phyloP scores from a whole-genome alignment of 2,113 vertebrate species.

The Acanthochromis polyacanthus region DNA sequence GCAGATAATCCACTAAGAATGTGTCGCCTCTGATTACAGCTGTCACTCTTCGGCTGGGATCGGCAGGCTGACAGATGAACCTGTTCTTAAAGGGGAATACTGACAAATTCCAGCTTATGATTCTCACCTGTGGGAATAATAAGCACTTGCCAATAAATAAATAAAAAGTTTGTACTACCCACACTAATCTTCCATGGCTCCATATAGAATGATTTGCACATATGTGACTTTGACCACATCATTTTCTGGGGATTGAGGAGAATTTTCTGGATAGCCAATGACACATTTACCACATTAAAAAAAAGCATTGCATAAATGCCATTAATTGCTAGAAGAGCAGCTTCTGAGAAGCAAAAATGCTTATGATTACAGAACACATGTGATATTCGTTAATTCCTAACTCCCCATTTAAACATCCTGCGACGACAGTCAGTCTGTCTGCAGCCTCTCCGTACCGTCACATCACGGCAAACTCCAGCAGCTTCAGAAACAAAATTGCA shows the following conservation, averaged over 20 bases:
- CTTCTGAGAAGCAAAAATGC: not conserved
- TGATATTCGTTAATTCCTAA: constrained; percentile 49
- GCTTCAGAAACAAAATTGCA: constrained; percentile 35
- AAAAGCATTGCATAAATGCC: not conserved
- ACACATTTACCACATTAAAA: constrained; percentile 25
- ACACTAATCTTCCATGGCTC: not conserved
- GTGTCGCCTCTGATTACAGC: constrained; percentile 68
- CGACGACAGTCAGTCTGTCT: constrained; percentile 13
- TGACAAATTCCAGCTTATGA: not conserved
- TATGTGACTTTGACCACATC: not conserved
- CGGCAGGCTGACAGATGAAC: constrained; percentile 59
- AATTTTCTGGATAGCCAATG: constrained; percentile 14
- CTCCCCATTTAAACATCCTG: constrained; percentile 29
- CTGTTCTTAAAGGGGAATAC: constrained; percentile 47
- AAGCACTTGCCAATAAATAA: not conserved
- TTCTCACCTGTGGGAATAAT: constrained; percentile 19
- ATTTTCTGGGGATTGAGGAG: constrained; percentile 11
- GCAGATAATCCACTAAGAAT: constrained; percentile 69
- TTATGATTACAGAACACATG: constrained; percentile 37
- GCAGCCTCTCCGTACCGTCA: constrained; percentile 13
- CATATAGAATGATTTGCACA: constrained; percentile 16
- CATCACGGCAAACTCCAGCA: constrained; percentile 5
- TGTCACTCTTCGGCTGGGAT: constrained; percentile 64
- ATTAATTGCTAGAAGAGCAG: constrained; percentile 9
- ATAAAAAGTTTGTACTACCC: not conserved